phyloP scores from a whole-genome alignment of 2,888 invertebrate genomes.

The Leptopilina syphax region DNA sequence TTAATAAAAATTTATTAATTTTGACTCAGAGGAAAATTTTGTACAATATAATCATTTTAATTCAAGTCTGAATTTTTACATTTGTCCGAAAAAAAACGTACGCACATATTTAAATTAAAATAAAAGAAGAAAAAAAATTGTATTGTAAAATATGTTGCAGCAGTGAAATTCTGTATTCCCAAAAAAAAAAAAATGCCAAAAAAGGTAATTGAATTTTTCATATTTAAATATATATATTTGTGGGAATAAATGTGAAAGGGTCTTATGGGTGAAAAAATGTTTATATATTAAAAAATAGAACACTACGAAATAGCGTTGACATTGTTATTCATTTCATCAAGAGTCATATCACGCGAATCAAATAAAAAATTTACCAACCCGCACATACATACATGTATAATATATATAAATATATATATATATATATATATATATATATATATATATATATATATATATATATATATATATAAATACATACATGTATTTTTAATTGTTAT shows the following conservation, averaged over 20 bases:
- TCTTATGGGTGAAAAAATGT: not conserved
- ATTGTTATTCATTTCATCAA: slow-evolving; percentile 63
- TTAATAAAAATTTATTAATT: too few species aligned
- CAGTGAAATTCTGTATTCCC: not conserved
- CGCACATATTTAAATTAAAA: slow-evolving; percentile 29
- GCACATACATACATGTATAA: slow-evolving; percentile 45
- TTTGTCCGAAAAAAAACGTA: slow-evolving; percentile 5
- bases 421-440: slow-evolving; percentile 9
- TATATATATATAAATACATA: slow-evolving; percentile 57
- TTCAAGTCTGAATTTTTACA: slow-evolving; percentile 11
- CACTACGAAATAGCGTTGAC: slow-evolving; percentile 45
- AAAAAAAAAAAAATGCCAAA: not conserved
- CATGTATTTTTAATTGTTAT: slow-evolving; percentile 71
- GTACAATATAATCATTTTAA: not conserved
- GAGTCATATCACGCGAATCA: slow-evolving; percentile 68
- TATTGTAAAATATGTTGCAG: slow-evolving; percentile 17
- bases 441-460: slow-evolving; percentile 56
- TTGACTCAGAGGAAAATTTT: too few species aligned
- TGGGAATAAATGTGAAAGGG: not conserved
- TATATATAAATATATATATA: slow-evolving; percentile 18
- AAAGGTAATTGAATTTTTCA: slow-evolving; percentile 30
- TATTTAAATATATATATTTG: not conserved
- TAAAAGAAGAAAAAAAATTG: not conserved
- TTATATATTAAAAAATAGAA: not conserved
- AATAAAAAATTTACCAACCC: slow-evolving; percentile 63